phyloP scores from a whole-genome alignment of 2,113 vertebrate genomes.

The Falco punctatus region DNA sequence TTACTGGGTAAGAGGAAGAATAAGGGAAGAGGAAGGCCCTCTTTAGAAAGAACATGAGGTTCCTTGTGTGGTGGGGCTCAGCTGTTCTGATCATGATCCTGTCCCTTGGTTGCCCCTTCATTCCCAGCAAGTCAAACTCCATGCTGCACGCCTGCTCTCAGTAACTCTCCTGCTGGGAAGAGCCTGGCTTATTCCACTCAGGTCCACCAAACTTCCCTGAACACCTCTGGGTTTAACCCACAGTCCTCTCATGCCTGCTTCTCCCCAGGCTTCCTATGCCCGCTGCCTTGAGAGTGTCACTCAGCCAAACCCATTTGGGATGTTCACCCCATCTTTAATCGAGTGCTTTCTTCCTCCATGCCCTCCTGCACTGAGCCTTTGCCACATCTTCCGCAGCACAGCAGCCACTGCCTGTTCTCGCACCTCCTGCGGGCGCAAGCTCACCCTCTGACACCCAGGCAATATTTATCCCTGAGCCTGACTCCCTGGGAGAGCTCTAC shows the following conservation, averaged over 20 bases:
- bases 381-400: fast-evolving
- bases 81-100: background rate
- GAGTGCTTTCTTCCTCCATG: background rate
- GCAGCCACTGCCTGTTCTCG: background rate
- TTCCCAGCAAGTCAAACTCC: background rate
- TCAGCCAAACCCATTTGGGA: background rate
- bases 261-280: background rate
- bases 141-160: background rate
- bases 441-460: background rate
- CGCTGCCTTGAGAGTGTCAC: background rate
- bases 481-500: background rate
- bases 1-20: background rate
- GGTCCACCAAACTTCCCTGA: background rate
- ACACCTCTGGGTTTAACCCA: background rate
- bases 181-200: background rate
- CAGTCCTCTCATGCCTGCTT: background rate
- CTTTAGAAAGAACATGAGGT: background rate
- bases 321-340: background rate
- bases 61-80: background rate
- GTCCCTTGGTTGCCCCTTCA: background rate
- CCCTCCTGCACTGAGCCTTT: fast-evolving
- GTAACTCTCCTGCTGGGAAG: background rate
- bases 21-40: background rate
- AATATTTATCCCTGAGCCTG: background rate
- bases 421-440: background rate